Conservation (phyloP, 2,888 invertebrate species). For the Elmis aenea region DNA sequence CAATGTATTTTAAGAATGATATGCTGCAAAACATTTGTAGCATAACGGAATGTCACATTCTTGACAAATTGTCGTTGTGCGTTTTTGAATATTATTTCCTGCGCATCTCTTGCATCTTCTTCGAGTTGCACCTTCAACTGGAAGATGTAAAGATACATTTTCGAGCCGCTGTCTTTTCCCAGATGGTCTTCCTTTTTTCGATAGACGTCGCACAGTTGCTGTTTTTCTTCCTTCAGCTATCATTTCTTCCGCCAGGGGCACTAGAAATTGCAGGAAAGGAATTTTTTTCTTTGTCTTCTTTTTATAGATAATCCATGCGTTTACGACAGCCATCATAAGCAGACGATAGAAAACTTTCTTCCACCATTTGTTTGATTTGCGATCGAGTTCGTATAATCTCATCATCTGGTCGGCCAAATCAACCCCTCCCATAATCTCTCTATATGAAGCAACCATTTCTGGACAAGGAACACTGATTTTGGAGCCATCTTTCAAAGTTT, state of each 20-base stretch:
- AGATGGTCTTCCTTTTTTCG: conserved; percentile 5
- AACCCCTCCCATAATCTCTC: conserved; percentile 27
- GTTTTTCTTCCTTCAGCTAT: conserved; percentile 6
- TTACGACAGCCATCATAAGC: conserved; percentile 28
- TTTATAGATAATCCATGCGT: conserved; percentile 26
- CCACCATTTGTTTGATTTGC: conserved; percentile 30
- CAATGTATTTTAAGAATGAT: conserved; percentile 3
- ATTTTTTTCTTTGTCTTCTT: conserved; percentile 10
- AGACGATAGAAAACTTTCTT: conserved; percentile 30
- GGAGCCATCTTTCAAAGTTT: conserved; percentile 30
- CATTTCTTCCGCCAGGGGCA: conserved; percentile 7
- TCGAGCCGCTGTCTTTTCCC: conserved; percentile 3
- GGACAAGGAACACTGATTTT: conserved; percentile 24
- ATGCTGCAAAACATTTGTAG: conserved; percentile 6
- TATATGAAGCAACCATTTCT: conserved; percentile 24
- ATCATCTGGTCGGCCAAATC: conserved; percentile 31
- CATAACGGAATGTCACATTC: conserved; percentile 14
- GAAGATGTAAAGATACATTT: conserved; percentile 12
- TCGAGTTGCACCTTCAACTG: conserved; percentile 3
- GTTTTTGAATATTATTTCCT: conserved; percentile 14
- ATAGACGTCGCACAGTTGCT: conserved; percentile 5
- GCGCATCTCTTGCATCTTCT: conserved; percentile 11
- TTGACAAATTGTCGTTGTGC: conserved; percentile 17
- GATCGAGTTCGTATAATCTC: conserved; percentile 26
- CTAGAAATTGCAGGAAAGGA: conserved; percentile 7